Conservation (phyloP, 2,888 invertebrate species). For the Lamellibrachia satsuma region DNA sequence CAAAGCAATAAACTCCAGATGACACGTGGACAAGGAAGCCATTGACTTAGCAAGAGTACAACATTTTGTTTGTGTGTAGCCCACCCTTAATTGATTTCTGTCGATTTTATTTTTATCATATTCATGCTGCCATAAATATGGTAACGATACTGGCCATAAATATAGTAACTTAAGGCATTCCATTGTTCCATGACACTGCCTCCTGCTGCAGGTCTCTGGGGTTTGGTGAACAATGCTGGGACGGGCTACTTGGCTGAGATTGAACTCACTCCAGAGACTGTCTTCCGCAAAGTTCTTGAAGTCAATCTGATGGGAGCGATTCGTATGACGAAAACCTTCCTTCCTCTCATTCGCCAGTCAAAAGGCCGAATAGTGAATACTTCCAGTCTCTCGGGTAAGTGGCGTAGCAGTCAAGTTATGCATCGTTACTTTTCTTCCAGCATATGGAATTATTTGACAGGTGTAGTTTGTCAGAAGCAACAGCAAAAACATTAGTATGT, state of each 20-base stretch:
- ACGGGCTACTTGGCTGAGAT: slow-evolving; percentile 57
- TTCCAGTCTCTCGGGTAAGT: slow-evolving; percentile 58
- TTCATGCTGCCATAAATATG: background rate
- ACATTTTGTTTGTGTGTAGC: background rate
- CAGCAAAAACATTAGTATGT: too few relatives aligned
- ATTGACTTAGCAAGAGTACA: background rate
- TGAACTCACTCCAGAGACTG: slow-evolving; percentile 57
- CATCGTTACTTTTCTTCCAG: background rate
- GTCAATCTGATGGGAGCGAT: slow-evolving; percentile 60
- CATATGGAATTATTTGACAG: too few relatives aligned
- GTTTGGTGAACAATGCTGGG: slow-evolving; percentile 63
- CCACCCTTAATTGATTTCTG: background rate
- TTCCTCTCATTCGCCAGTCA: slow-evolving; percentile 56
- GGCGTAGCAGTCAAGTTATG: background rate
- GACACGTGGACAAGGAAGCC: too few relatives aligned
- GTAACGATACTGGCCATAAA: background rate
- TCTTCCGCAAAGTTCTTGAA: slow-evolving; percentile 53
- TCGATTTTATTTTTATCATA: too few relatives aligned
- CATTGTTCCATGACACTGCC: background rate
- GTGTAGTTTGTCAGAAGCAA: too few relatives aligned
- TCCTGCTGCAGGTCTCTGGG: slow-evolving; percentile 58
- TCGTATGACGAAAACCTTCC: slow-evolving; percentile 53
- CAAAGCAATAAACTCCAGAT: too few relatives aligned
- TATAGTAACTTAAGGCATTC: background rate
- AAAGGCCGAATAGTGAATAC: slow-evolving; percentile 61